Evolutionary conservation across 2,797 vertebrate genomes (phyloP).

Genomic region (Phyllotis vaccarum): DNA sequence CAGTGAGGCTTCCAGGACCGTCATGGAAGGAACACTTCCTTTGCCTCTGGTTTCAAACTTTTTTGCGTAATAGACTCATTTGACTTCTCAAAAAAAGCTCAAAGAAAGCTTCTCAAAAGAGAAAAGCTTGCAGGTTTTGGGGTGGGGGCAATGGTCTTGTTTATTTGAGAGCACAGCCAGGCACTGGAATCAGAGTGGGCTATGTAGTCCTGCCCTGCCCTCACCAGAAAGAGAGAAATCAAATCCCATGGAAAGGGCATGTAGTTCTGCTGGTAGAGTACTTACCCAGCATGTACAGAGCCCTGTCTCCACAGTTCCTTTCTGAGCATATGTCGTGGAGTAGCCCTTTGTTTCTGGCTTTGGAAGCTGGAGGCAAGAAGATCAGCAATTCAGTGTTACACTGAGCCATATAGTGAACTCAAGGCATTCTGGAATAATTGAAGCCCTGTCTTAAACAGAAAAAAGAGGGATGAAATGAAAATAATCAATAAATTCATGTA

Average conservation of each 20-base stretch:
- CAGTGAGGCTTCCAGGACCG: fast-evolving
- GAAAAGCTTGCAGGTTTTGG: fast-evolving
- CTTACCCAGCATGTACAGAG: not conserved
- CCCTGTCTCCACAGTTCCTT: not conserved
- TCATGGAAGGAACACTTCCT: too few relatives aligned
- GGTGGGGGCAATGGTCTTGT: too few relatives aligned
- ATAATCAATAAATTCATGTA: not conserved
- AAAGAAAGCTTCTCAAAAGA: not conserved
- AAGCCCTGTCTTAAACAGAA: not conserved
- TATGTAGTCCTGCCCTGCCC: fast-evolving
- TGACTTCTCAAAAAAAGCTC: not conserved
- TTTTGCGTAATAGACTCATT: fast-evolving
- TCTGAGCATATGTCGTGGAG: too few relatives aligned
- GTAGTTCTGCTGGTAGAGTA: too few relatives aligned
- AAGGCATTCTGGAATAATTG: not conserved
- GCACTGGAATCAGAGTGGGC: not conserved
- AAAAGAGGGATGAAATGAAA: not conserved
- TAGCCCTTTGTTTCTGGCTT: too few relatives aligned
- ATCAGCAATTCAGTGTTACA: not conserved
- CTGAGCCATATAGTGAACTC: not conserved
- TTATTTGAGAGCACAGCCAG: fast-evolving
- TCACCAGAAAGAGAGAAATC: not conserved
- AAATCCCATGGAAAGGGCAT: not conserved
- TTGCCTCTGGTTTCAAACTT: not conserved
- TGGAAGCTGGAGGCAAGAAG: not conserved